Evolutionary conservation across 1,140 invertebrate species (phyloP).

Genomic region (Bradysia coprophila): DNA sequence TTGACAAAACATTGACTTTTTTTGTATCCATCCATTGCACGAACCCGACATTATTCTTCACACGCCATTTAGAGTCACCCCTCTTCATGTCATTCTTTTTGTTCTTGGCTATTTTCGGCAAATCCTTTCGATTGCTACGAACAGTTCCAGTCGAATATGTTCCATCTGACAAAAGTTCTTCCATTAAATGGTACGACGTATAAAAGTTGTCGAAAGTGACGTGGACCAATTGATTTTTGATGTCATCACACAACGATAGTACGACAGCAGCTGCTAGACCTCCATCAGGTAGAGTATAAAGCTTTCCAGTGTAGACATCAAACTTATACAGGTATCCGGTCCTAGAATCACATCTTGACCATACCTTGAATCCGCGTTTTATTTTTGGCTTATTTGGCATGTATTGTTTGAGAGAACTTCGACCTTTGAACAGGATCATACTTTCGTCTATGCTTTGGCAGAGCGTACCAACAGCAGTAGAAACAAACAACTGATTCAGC

Average conservation of each 20-base stretch:
- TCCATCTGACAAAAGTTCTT: constrained; percentile 14
- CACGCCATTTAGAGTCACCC: background rate
- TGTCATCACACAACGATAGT: constrained; percentile 13
- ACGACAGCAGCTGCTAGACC: constrained; percentile 18
- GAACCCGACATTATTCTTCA: background rate
- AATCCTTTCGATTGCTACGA: constrained; percentile 9
- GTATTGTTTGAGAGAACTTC: constrained; percentile 24
- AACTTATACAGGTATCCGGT: constrained; percentile 25
- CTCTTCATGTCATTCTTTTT: background rate
- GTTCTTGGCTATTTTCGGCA: background rate
- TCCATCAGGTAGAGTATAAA: constrained; percentile 12
- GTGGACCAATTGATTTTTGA: constrained; percentile 11
- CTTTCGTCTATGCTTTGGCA: constrained; percentile 16
- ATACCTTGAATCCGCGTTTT: constrained; percentile 26
- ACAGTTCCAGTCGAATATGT: constrained; percentile 23
- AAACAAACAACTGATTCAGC: background rate
- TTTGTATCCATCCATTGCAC: background rate
- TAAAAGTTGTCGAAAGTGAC: constrained; percentile 26
- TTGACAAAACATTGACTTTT: too few species aligned
- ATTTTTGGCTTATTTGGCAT: constrained; percentile 26
- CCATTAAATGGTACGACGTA: constrained; percentile 18
- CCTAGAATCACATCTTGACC: constrained; percentile 14
- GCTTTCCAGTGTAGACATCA: constrained; percentile 25
- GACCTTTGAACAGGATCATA: constrained; percentile 21
- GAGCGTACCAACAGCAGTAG: too few species aligned